phyloP scores from a whole-genome alignment of 1,140 invertebrate species.

The Musca domestica region DNA sequence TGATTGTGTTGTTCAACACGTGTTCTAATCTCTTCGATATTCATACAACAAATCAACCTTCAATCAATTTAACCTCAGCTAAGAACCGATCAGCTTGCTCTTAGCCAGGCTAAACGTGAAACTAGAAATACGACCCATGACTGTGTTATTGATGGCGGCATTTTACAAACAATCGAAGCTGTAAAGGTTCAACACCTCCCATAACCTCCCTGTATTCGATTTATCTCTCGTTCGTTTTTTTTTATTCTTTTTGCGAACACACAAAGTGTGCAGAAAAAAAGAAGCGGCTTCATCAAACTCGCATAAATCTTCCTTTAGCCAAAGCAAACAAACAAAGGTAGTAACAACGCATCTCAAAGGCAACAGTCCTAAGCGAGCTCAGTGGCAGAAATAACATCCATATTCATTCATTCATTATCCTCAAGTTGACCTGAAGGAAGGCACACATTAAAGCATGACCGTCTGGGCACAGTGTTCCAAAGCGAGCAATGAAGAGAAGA shows the following conservation, averaged over 20 bases:
- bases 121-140: not conserved
- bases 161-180: slow-evolving; percentile 27
- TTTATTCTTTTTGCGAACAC: not conserved
- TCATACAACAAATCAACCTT: slow-evolving; percentile 49
- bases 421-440: slow-evolving; percentile 5
- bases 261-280: slow-evolving; percentile 6
- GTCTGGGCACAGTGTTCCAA: no score
- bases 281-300: slow-evolving; percentile 52
- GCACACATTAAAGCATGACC: no score
- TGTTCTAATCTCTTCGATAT: slow-evolving; percentile 50
- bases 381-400: no score
- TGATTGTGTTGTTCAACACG: slow-evolving; percentile 50
- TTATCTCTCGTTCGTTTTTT: not conserved
- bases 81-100: slow-evolving; percentile 17
- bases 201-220: not conserved
- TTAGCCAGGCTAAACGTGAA: no score
- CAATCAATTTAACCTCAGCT: slow-evolving; percentile 41
- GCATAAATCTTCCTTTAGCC: slow-evolving; percentile 47
- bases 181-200: not conserved
- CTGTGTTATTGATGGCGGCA: slow-evolving; percentile 32
- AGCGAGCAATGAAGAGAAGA: no score
- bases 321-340: slow-evolving; percentile 28
- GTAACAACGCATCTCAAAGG: no score
- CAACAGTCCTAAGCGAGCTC: no score
- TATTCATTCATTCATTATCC: slow-evolving; percentile 47